Evolutionary conservation across 2,888 invertebrate genomes (phyloP), one percentile per base, ranked within the genome.

Genomic region (Argyresthia goedartella): DNA sequence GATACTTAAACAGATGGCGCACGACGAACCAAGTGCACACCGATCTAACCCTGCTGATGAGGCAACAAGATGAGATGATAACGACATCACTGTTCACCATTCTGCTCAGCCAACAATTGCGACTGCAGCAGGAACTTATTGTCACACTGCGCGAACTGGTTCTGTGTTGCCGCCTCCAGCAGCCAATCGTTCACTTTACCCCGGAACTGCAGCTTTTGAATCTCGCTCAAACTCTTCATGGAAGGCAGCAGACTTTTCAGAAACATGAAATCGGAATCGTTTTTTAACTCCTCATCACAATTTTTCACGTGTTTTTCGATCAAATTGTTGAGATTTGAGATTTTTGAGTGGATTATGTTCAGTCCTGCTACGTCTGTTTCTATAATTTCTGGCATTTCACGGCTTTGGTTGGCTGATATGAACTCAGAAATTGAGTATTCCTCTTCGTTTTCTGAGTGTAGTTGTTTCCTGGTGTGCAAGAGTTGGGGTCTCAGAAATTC

Each of bases 101-200:
- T n/a, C n/a, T n/a, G 39, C 3, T 39, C 39, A 25, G 16, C n/a
- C 4, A 16, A 8, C 11, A 46, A 25, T n/a, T 46, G 46, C 3
- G 46, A 10, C 11, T 46, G 46, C 48, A 48, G 9, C 4, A 47
- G 33, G 33, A 16, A 47, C 33, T 47, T 47, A n/a, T 16, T 36
- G 25, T 41, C 49, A 16, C 39, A 41, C n/a, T 49, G 41, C 25
- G 6, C 35, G 15, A 41, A 59, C 35, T 60, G 56, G 46, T 61
- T 62, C 33, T 57, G 56, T 1, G 56, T 59, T 14, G 59, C 50
- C 1, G 59, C 55, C 9, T 64, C 61, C 42, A 68, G 50, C 14
- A 68, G 48, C 64, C 64, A 66, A 33, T 62, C 60, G 54, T 65
- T 65, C 1, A 68, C 56, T 56, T 60, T 65, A 9, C 63, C 61